Percentiles rank a stretch among this genome's conserved stretches.
Conservation (phyloP, 2,888 invertebrate genomes). For the Pseudolycoriella hygida region DNA sequence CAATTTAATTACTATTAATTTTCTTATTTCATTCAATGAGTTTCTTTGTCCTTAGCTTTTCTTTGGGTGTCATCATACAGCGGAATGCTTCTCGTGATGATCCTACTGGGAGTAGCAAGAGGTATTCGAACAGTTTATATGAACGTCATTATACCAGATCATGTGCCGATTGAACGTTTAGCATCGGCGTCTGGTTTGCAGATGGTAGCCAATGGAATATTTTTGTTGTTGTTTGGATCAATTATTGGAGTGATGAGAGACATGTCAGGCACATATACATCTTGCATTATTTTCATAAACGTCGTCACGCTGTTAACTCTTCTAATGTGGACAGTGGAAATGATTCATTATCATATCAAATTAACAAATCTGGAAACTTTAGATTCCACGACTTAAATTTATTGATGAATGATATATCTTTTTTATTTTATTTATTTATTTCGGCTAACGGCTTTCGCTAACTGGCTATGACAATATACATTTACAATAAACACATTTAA, state of each 20-base stretch:
- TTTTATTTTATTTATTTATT: no score
- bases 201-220: slow-evolving; percentile 47
- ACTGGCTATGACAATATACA: no score
- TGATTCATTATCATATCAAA: slow-evolving; percentile 13
- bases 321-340: slow-evolving; percentile 7
- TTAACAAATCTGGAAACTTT: no score
- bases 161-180: slow-evolving; percentile 46
- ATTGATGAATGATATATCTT: no score
- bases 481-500: no score
- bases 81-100: slow-evolving; percentile 31
- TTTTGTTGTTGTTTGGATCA: slow-evolving; percentile 41
- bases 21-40: no score
- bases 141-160: slow-evolving; percentile 46
- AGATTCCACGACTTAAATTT: no score
- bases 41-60: no score
- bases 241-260: slow-evolving; percentile 22
- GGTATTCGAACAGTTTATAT: slow-evolving; percentile 52
- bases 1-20: no score
- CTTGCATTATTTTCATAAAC: slow-evolving; percentile 8
- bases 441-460: no score
- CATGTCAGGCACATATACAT: slow-evolving; percentile 7
- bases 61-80: slow-evolving; percentile 13
- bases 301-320: slow-evolving; percentile 7
- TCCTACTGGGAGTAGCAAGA: slow-evolving; percentile 45
- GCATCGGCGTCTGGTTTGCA: slow-evolving; percentile 52